Base-by-base conservation (phyloP, 2,888 invertebrate genomes). In the Cerceris ruficornis region DNA sequence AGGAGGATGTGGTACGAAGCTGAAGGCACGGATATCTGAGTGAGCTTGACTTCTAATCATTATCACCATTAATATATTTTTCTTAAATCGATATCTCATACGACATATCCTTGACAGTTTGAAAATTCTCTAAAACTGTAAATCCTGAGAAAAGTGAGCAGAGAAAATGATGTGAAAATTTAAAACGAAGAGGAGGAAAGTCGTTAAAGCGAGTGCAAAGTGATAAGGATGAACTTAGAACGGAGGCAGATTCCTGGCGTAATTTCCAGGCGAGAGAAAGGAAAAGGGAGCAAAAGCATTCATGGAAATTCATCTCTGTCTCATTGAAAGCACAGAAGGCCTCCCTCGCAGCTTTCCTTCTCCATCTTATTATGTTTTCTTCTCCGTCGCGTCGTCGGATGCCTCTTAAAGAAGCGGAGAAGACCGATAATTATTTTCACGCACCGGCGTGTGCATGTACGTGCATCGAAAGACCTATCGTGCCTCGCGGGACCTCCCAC, bases 371-470 rank as follows among this genome's bases (percentile, higher is more conserved):
- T 52, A 52, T 52, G 64, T 67, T 62, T 65, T 43, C n/a, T 49
- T 50, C 57, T 42, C 55, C 46, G 50, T 17, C 49, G 6, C 28
- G 6, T 52, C 14, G 39, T 28, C 7, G 58, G 41, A 43, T 8
- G 57, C 11, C 50, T 69, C 57, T 62, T 52, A 65, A 72, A 77
- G 77, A 71, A 75, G 59, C 83, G 69, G 72, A 75, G 84, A 75
- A 82, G 82, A 67, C 75, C 74, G 78, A 84, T 85, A 88, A 88
- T 88, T 88, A 88, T 87, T 88, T 87, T 88, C 86, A 85, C 87
- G 85, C 85, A 88, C 82, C 80, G 82, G 81, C 83, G 80, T 85
- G 82, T 78, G 70, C 75, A 49, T 61, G 80, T 74, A 74, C 75
- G 75, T 66, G 79, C 55, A 68, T 67, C 77, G 81, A 74, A 69